A percentile compares a stretch with the other conserved stretches of the same genome.
Evolutionary conservation across 2,888 invertebrate species (phyloP).

Genomic region (Pseudanteris insignis): DNA sequence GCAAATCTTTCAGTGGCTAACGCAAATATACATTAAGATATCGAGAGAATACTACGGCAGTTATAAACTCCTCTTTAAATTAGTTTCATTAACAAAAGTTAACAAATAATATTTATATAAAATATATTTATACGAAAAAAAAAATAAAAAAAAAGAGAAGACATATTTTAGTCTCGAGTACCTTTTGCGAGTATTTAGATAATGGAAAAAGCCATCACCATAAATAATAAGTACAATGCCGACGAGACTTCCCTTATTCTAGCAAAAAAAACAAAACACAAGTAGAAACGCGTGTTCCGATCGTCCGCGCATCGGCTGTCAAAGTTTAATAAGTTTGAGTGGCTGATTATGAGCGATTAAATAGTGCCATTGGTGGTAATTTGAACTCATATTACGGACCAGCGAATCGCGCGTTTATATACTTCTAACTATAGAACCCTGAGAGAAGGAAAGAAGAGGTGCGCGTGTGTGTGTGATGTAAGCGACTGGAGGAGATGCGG

Average conservation of each 20-base stretch:
- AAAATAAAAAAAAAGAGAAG: slow-evolving; percentile 27
- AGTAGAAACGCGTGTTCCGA: slow-evolving; percentile 5
- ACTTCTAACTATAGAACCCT: slow-evolving; percentile 28
- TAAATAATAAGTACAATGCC: slow-evolving; percentile 44
- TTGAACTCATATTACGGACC: not conserved
- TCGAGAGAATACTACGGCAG: slow-evolving; percentile 25
- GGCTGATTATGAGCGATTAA: too few species aligned
- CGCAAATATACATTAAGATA: slow-evolving; percentile 50
- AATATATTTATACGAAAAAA: slow-evolving; percentile 23
- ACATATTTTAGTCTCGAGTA: slow-evolving; percentile 46
- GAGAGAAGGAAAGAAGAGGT: slow-evolving; percentile 33
- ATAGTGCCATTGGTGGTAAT: too few species aligned
- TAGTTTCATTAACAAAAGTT: too few species aligned
- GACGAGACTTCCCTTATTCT: slow-evolving; percentile 40
- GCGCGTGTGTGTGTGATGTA: slow-evolving; percentile 52
- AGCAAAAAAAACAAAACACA: too few species aligned
- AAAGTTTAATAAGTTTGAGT: too few species aligned
- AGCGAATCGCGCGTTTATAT: slow-evolving; percentile 32
- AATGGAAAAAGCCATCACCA: slow-evolving; percentile 62
- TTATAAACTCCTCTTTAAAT: slow-evolving; percentile 32
- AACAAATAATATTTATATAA: too few species aligned
- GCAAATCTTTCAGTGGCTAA: slow-evolving; percentile 66
- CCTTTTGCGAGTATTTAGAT: slow-evolving; percentile 49
- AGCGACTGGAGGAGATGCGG: slow-evolving; percentile 65
- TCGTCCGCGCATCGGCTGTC: slow-evolving; percentile 13